Base-by-base conservation (phyloP, 2,888 invertebrate genomes). In the Drosophila lutescens region DNA sequence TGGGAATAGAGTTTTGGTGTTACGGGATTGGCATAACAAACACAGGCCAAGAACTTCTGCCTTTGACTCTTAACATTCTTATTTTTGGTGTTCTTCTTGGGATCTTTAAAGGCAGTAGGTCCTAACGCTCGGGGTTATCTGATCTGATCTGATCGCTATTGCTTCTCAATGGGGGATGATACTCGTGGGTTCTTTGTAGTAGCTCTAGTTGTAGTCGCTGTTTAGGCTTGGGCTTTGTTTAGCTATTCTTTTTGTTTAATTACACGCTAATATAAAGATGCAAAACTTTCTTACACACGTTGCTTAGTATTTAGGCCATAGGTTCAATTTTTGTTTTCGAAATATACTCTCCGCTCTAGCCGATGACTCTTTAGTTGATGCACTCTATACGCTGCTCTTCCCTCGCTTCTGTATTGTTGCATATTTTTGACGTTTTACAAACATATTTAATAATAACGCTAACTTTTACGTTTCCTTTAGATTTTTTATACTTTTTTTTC, bases 221-320 rank as follows among this genome's bases (percentile, higher is more conserved):
- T 71, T 68, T 78, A 30, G 41, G 40, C 50, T 73, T 20, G 55
- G 67, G 55, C 58, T 61, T 63, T 58, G 54, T 62, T 54, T 62
- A 59, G 58, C 66, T 43, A 72, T 68, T 70, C n/a, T 57, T 56
- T 51, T 73, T 53, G 46, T 71, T 76, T 72, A 70, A 69, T 79
- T 86, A 82, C 78, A 81, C 77, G 75, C 79, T 83, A 83, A 88
- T 81, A 88, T 88, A 88, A 86, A 86, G 88, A 86, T 86, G 85
- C 85, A 86, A 86, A 85, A 86, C 79, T 70, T 83, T 84, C 79
- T 71, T 76, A 77, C 77, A 78, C 83, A 82, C 88, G 62, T 74
- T 76, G 70, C 79, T 85, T 85, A 78, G 76, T 75, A 76, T 75
- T 76, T 85, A 82, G 80, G 71, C 73, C 77, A 71, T 85, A 76